phyloP scores from a whole-genome alignment of 2,888 invertebrate genomes.

The Microdon myrmicae region DNA sequence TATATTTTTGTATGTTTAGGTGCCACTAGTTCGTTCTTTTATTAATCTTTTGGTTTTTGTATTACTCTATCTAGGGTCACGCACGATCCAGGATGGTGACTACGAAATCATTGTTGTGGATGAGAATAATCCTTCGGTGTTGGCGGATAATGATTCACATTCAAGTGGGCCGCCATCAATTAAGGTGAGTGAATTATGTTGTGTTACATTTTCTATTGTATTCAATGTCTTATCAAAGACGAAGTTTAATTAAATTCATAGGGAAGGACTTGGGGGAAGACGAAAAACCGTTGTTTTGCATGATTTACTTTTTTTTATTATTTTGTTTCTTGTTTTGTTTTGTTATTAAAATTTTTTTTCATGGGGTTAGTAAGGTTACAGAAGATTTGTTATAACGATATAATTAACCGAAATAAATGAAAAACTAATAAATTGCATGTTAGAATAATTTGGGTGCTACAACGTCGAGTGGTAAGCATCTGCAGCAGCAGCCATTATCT shows the following conservation, averaged over 20 bases:
- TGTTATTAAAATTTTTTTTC: constrained; percentile 12
- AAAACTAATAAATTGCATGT: constrained; percentile 50
- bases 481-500: constrained; percentile 67
- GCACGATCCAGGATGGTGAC: constrained; percentile 78
- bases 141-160: constrained; percentile 82
- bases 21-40: neutral
- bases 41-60: neutral
- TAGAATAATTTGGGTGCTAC: constrained; percentile 52
- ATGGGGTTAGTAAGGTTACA: constrained; percentile 2
- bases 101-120: constrained; percentile 91
- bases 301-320: constrained; percentile 7
- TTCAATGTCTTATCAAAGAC: neutral
- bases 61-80: constrained; percentile 58
- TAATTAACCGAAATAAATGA: constrained; percentile 51
- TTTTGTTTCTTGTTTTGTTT: constrained; percentile 1
- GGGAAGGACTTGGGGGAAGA: constrained; percentile 9
- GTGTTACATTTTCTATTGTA: constrained; percentile 1
- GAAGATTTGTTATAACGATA: constrained; percentile 23
- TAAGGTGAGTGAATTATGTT: constrained; percentile 73
- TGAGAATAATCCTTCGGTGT: constrained; percentile 84
- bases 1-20: constrained; percentile 5
- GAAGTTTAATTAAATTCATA: constrained; percentile 48
- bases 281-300: constrained; percentile 20
- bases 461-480: constrained; percentile 50
- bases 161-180: constrained; percentile 82